Conservation (phyloP, 2,888 invertebrate genomes). For the Nasonia oneida region DNA sequence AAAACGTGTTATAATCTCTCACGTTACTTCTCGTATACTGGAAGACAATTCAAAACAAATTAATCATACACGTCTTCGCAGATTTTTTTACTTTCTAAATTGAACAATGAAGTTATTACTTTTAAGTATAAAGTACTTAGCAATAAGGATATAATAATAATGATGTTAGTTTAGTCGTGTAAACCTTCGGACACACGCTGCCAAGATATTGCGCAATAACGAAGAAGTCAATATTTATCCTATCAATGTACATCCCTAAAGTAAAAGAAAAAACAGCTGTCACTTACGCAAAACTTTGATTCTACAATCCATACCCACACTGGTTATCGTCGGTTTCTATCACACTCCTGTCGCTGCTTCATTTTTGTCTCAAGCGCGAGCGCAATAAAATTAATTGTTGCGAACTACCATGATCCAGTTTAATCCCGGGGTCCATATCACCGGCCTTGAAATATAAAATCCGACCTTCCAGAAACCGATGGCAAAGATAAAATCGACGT, state of each 20-base stretch:
- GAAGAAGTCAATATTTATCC: slow-evolving; percentile 20
- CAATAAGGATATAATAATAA: not conserved
- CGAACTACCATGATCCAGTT: not conserved
- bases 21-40: not conserved
- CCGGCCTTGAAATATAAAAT: not conserved
- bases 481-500: slow-evolving; percentile 5
- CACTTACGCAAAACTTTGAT: not conserved
- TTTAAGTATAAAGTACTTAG: not conserved
- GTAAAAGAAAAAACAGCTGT: not conserved
- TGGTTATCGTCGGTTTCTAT: slow-evolving; percentile 4
- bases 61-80: not conserved
- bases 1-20: not conserved
- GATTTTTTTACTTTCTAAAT: not conserved
- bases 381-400: not conserved
- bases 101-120: not conserved
- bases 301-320: not conserved
- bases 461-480: not conserved
- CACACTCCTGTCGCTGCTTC: not conserved
- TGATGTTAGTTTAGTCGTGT: slow-evolving; percentile 7
- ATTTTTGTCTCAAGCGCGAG: not conserved
- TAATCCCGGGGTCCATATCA: not conserved
- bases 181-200: not conserved
- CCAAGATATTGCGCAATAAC: not conserved
- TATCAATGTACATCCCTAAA: not conserved
- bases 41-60: not conserved